Conservation (phyloP, 2,888 invertebrate species). For the Drosophila cyrtoloma region DNA sequence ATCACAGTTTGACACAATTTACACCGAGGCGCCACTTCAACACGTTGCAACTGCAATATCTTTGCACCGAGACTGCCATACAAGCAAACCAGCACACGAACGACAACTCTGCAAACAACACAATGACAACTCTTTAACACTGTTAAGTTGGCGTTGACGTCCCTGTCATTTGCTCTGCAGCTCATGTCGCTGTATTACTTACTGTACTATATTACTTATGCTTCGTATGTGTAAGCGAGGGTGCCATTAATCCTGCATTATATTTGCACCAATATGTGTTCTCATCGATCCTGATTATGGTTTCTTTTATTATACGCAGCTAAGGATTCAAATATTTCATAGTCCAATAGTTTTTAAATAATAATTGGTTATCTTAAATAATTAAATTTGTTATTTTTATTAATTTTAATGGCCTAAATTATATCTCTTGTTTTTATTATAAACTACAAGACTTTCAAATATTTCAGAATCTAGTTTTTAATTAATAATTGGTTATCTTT, state of each 20-base stretch:
- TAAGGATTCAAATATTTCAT: neutral
- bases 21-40: constrained; percentile 78
- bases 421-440: neutral
- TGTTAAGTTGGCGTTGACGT: constrained; percentile 62
- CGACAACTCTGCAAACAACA: constrained; percentile 77
- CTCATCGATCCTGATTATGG: neutral
- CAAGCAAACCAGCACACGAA: constrained; percentile 48
- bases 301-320: too few relatives aligned
- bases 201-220: neutral
- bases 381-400: neutral
- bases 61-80: constrained; percentile 55
- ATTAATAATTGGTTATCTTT: too few relatives aligned
- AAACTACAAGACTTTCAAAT: neutral
- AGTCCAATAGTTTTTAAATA: neutral
- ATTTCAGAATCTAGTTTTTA: too few relatives aligned
- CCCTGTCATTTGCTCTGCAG: constrained; percentile 38
- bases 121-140: constrained; percentile 80
- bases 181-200: constrained; percentile 8
- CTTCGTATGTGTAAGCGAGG: neutral
- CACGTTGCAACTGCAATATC: constrained; percentile 81
- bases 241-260: neutral
- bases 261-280: constrained; percentile 1
- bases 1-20: constrained; percentile 81
- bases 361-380: too few relatives aligned
- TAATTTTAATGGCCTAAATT: neutral